Conservation (phyloP, 2,797 vertebrate species). For the Limosa lapponica region DNA sequence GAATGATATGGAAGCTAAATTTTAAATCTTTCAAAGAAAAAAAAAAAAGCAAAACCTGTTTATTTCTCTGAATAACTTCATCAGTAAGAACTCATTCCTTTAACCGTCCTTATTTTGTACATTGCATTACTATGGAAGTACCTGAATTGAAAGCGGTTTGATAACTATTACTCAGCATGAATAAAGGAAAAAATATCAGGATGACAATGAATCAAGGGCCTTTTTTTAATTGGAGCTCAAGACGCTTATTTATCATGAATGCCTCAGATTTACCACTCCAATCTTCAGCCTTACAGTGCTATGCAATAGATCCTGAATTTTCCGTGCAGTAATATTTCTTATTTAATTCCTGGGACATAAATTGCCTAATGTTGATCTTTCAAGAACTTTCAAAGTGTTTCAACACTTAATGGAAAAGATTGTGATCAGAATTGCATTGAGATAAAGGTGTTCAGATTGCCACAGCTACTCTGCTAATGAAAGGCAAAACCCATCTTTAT, state of each 20-base stretch:
- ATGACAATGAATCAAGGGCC: not conserved
- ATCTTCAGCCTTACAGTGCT: not conserved
- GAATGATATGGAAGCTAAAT: not conserved
- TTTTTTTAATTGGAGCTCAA: not conserved
- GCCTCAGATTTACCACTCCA: not conserved
- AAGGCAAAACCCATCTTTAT: not conserved
- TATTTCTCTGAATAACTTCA: not conserved
- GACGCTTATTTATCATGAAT: not conserved
- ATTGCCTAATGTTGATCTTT: not conserved
- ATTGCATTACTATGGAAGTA: not conserved
- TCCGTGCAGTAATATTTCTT: not conserved
- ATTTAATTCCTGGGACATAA: not conserved
- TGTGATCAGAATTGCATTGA: not conserved
- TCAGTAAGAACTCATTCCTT: not conserved
- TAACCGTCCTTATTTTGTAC: not conserved
- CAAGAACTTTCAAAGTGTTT: not conserved
- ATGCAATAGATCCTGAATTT: not conserved
- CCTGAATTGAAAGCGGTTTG: not conserved
- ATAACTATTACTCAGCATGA: not conserved
- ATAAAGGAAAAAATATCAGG: not conserved
- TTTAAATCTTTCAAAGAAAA: not conserved
- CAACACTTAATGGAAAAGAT: not conserved
- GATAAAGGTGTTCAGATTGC: not conserved
- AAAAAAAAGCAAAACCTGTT: not conserved
- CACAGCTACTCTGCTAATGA: not conserved